Conservation (phyloP, 2,113 vertebrate species). For the Corydoras sp. region DNA sequence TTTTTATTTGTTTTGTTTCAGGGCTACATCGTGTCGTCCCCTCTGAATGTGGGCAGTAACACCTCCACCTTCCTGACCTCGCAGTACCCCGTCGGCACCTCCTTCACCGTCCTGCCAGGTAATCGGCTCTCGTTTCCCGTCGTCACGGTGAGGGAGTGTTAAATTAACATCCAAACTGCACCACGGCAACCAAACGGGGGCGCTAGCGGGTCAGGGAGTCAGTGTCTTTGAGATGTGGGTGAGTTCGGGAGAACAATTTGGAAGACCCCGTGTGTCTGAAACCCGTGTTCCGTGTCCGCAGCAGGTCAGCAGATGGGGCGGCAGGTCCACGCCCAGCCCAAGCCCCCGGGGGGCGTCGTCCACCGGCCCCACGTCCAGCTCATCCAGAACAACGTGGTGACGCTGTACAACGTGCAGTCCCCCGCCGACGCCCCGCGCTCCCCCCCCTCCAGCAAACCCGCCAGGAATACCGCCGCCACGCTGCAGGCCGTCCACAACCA, state of each 20-base stretch:
- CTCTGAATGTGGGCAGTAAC: slow-evolving; percentile 66
- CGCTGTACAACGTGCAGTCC: slow-evolving; percentile 55
- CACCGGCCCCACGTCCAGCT: slow-evolving; percentile 61
- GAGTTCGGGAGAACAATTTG: no score
- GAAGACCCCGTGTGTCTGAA: no score
- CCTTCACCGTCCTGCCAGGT: slow-evolving; percentile 79
- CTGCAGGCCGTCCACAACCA: no score
- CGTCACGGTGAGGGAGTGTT: no score
- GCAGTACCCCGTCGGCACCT: slow-evolving; percentile 73
- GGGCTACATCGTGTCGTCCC: slow-evolving; percentile 78
- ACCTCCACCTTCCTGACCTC: slow-evolving; percentile 71
- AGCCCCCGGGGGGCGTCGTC: slow-evolving; percentile 47
- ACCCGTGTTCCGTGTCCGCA: no score
- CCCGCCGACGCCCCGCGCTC: slow-evolving; percentile 53
- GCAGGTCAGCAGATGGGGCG: slow-evolving; percentile 47
- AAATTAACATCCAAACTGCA: no score
- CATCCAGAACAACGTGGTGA: slow-evolving; percentile 59
- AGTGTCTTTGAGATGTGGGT: no score
- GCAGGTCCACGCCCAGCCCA: slow-evolving; percentile 45
- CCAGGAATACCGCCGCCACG: no score
- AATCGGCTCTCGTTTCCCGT: slow-evolving; percentile 26
- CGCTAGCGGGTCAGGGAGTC: no score
- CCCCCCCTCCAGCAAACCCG: slow-evolving; percentile 17
- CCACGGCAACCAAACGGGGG: no score
- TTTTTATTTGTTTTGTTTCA: slow-evolving; percentile 55